phyloP scores from a whole-genome alignment of 1,140 invertebrate species.

The Apolygus lucorum region DNA sequence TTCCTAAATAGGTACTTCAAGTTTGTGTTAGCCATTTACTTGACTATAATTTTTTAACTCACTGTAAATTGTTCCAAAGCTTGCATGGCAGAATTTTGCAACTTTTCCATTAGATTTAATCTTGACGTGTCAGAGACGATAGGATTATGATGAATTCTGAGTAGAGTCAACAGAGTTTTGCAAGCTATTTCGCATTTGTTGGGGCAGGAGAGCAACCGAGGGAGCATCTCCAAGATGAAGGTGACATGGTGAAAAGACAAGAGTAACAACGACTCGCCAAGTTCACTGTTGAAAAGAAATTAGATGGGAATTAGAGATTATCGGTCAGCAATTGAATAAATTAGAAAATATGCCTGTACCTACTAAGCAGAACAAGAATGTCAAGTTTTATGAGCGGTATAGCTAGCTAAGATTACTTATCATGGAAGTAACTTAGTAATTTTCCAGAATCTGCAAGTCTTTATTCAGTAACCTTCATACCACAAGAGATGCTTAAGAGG shows the following conservation, averaged over 20 bases:
- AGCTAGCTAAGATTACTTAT: too few species aligned
- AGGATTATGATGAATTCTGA: constrained; percentile 77
- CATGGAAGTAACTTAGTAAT: too few species aligned
- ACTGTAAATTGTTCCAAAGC: constrained; percentile 56
- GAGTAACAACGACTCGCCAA: constrained; percentile 80
- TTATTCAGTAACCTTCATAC: too few species aligned
- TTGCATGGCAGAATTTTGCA: constrained; percentile 50
- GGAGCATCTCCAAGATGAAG: constrained; percentile 67
- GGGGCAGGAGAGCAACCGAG: constrained; percentile 53
- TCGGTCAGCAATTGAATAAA: too few species aligned
- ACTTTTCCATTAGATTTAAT: constrained; percentile 57
- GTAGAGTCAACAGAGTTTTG: constrained; percentile 66
- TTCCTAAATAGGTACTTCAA: too few species aligned
- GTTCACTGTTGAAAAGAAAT: constrained; percentile 48
- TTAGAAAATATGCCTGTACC: too few species aligned
- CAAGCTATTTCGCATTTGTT: constrained; percentile 65
- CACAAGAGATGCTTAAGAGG: too few species aligned
- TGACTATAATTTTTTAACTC: too few species aligned
- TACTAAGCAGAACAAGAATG: too few species aligned
- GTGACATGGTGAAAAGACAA: constrained; percentile 59
- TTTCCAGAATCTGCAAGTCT: too few species aligned
- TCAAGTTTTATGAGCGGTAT: too few species aligned
- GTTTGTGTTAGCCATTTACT: too few species aligned
- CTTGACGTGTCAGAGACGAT: constrained; percentile 60
- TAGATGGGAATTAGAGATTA: background rate